These are phyloP conservation scores for Pachyramphus minor DNA, from an alignment of 2,113 vertebrate species.

Conservation along the genomic window DNA sequence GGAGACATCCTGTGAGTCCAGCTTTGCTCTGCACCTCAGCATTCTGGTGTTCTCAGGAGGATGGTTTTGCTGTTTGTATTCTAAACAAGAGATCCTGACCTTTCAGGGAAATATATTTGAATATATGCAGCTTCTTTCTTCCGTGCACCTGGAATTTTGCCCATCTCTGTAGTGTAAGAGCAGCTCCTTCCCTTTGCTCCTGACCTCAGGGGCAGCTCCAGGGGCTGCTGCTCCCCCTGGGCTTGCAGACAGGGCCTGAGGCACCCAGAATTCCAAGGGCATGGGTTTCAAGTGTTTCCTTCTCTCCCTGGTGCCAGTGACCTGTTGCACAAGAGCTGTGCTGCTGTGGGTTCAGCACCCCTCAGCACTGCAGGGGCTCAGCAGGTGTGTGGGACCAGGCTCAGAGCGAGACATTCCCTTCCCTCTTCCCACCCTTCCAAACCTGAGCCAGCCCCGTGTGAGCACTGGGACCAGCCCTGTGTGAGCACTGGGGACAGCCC, in stretches of 20 bases:
- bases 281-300: not conserved
- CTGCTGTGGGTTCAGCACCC: not conserved
- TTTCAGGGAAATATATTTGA: not conserved
- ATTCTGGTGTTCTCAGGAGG: not conserved
- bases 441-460: not conserved
- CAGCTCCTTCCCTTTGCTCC: not conserved
- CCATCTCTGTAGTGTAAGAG: accelerated
- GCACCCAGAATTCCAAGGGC: not conserved
- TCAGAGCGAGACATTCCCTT: not conserved
- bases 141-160: accelerated
- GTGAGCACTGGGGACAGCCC: too few species aligned
- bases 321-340: not conserved
- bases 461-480: too few species aligned
- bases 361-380: too few species aligned
- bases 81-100: not conserved
- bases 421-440: too few species aligned
- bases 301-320: not conserved
- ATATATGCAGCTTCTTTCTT: accelerated
- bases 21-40: not conserved
- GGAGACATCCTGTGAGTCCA: not conserved
- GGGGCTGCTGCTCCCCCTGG: accelerated
- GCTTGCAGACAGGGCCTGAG: not conserved
- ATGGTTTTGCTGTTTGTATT: accelerated
- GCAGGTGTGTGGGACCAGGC: not conserved
- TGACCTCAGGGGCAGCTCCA: not conserved